phyloP scores from a whole-genome alignment of 2,113 vertebrate species.

The Rhadina sibilatrix region DNA sequence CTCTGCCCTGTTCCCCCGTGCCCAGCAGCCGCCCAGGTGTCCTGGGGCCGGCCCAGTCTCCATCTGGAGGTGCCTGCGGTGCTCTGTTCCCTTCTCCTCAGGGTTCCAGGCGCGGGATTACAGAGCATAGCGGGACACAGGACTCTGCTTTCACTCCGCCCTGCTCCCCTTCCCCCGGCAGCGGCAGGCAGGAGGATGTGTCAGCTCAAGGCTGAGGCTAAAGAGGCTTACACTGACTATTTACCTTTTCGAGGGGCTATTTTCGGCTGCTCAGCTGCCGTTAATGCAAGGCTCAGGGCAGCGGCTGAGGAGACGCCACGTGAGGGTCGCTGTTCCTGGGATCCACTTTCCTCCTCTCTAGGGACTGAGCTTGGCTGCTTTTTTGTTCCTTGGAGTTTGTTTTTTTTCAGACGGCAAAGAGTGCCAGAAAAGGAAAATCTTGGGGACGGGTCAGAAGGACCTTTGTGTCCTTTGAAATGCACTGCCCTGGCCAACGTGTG shows the following conservation, averaged over 20 bases:
- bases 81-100: neutral
- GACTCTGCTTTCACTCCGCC: fast-evolving
- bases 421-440: neutral
- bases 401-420: neutral
- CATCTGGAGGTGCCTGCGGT: neutral
- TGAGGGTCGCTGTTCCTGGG: neutral
- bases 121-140: fast-evolving
- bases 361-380: neutral
- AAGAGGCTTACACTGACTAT: slow-evolving; percentile 22
- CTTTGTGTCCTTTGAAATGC: neutral
- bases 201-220: neutral
- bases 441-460: neutral
- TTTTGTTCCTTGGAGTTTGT: neutral
- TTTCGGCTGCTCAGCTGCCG: neutral
- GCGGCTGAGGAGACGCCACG: neutral
- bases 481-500: neutral
- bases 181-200: neutral
- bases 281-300: neutral
- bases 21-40: neutral
- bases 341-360: neutral
- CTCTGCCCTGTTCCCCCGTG: neutral
- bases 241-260: neutral
- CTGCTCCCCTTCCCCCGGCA: neutral
- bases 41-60: neutral
- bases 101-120: neutral